Percentiles rank a stretch among this genome's conserved stretches.
These are phyloP conservation scores for Macrophya annulata DNA, from an alignment of 2,888 invertebrate species.

Conservation along the genomic window DNA sequence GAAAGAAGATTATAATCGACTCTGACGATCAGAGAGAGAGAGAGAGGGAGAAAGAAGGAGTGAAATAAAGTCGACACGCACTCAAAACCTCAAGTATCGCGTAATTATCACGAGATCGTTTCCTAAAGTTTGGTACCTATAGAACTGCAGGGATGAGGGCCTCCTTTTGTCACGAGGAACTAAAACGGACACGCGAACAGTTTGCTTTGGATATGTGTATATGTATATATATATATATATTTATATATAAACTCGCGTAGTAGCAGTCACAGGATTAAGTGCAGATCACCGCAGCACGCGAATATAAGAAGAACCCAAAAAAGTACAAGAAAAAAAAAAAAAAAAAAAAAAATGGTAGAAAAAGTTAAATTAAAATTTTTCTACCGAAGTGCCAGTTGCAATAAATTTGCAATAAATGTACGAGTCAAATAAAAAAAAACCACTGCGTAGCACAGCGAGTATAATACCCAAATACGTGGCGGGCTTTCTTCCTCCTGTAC, in stretches of 20 bases:
- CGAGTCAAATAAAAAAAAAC: not conserved
- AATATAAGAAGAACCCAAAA: too few species aligned
- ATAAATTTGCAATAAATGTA: not conserved
- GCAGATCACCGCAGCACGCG: too few species aligned
- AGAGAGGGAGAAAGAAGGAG: not conserved
- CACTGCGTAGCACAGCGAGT: not conserved
- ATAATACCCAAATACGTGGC: not conserved
- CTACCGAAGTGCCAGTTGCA: not conserved
- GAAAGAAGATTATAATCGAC: not conserved
- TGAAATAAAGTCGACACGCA: not conserved
- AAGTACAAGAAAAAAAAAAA: too few species aligned
- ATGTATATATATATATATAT: too few species aligned
- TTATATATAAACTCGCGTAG: too few species aligned
- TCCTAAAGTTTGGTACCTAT: not conserved
- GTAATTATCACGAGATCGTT: constrained; percentile 7
- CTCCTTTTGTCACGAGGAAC: constrained; percentile 3
- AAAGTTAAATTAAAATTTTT: too few species aligned
- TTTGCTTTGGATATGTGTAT: not conserved
- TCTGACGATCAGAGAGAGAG: constrained; percentile 1
- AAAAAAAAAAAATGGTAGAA: too few species aligned
- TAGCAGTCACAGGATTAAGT: too few species aligned
- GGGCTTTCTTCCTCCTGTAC: not conserved
- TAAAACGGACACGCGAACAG: constrained; percentile 10
- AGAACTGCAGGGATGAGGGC: not conserved
- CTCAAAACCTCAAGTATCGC: not conserved